Conservation (phyloP, 2,888 invertebrate genomes). For the Chrysolina haemoptera region DNA sequence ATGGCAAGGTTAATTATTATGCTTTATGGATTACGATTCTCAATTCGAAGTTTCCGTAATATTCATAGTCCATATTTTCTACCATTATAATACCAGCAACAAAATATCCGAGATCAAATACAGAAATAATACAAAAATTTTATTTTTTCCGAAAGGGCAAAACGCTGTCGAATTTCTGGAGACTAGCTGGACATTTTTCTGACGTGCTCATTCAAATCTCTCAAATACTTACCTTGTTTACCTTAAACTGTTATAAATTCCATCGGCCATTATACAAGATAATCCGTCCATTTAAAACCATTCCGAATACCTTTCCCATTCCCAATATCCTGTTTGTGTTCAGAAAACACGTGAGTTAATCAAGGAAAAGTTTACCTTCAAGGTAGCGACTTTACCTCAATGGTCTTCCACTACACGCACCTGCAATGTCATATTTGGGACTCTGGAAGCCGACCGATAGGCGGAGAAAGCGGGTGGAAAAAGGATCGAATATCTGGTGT, state of each 20-base stretch:
- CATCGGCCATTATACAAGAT: constrained; percentile 18
- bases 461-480: not conserved
- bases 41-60: too few species aligned
- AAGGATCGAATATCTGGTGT: not conserved
- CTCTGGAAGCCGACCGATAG: constrained; percentile 6
- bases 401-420: constrained; percentile 32
- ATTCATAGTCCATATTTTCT: too few species aligned
- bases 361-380: constrained; percentile 37
- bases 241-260: constrained; percentile 28
- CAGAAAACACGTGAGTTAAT: constrained; percentile 45
- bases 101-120: too few species aligned
- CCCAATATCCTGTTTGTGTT: constrained; percentile 52
- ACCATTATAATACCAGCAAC: too few species aligned
- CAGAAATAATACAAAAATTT: too few species aligned
- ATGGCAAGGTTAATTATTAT: too few species aligned
- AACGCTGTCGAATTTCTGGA: not conserved
- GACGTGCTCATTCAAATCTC: constrained; percentile 16
- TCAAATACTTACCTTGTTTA: not conserved
- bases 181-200: not conserved
- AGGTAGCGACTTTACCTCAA: constrained; percentile 27
- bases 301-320: constrained; percentile 28
- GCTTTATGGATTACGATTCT: too few species aligned
- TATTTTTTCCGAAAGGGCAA: too few species aligned
- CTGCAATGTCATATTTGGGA: constrained; percentile 45
- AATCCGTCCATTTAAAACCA: constrained; percentile 26